Evolutionary conservation across 2,113 vertebrate genomes (phyloP).

Genomic region (Falcunculus frontatus): DNA sequence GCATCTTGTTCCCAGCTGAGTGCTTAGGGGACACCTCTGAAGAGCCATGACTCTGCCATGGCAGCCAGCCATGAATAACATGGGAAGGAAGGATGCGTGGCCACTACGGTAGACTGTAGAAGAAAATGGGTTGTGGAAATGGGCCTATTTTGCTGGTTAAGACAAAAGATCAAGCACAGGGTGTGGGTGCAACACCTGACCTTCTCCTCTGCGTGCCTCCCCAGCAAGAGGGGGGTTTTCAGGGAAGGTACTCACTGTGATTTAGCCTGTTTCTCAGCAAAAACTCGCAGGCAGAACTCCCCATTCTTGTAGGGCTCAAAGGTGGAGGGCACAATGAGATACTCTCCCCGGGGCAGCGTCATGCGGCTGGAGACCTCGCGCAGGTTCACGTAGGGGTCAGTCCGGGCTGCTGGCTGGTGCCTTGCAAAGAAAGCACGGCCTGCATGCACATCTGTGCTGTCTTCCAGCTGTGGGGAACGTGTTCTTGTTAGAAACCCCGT

Average conservation of each 20-base stretch:
- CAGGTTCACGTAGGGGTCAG: constrained; percentile 75
- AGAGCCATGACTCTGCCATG: neutral
- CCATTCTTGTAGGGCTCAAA: constrained; percentile 81
- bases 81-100: too few species aligned
- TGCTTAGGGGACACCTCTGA: neutral
- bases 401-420: constrained; percentile 59
- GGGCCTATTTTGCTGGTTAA: neutral
- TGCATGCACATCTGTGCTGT: constrained; percentile 61
- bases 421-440: constrained; percentile 75
- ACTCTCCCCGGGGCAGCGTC: constrained; percentile 79
- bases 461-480: constrained; percentile 37
- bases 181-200: neutral
- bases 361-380: constrained; percentile 78
- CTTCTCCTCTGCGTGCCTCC: neutral
- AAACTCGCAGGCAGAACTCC: constrained; percentile 83
- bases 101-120: accelerated
- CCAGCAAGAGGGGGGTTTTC: neutral
- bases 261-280: constrained; percentile 79
- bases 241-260: constrained; percentile 67
- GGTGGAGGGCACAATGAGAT: constrained; percentile 83
- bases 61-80: too few species aligned
- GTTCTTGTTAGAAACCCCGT: neutral
- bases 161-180: neutral
- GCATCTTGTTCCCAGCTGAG: neutral
- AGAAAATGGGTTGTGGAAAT: neutral